These are phyloP conservation scores for Acanthurus leucopareius DNA, from an alignment of 2,797 vertebrate species.

Conservation along the genomic window DNA sequence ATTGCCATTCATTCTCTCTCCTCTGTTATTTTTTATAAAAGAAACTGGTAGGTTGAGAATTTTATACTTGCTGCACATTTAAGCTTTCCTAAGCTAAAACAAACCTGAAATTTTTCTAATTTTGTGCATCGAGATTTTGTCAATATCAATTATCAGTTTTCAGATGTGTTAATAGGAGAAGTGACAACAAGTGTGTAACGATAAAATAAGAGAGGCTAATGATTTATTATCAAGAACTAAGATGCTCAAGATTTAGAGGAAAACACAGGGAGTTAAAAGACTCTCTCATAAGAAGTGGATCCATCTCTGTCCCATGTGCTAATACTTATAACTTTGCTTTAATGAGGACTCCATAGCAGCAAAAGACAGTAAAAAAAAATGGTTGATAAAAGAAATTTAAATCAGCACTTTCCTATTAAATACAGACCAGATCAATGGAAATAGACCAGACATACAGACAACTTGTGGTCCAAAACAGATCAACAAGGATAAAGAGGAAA, in stretches of 20 bases:
- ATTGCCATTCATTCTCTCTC: background rate
- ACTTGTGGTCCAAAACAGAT: background rate
- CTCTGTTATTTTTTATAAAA: too few relatives aligned
- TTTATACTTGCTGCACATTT: too few relatives aligned
- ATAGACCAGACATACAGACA: background rate
- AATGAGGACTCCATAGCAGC: conserved; percentile 9
- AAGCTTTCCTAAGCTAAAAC: too few relatives aligned
- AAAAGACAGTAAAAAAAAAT: conserved; percentile 4
- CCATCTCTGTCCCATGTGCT: background rate
- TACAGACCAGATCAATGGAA: conserved; percentile 2
- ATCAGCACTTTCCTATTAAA: conserved; percentile 21
- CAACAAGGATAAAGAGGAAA: conserved; percentile 16
- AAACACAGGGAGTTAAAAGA: conserved; percentile 13
- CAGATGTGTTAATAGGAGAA: background rate
- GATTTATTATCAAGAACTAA: background rate
- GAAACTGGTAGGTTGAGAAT: too few relatives aligned
- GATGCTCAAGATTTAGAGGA: background rate
- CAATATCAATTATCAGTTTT: background rate
- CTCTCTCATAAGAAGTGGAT: background rate
- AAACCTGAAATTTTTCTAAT: background rate
- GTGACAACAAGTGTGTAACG: background rate
- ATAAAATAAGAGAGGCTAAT: conserved; percentile 8
- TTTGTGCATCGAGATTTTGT: background rate
- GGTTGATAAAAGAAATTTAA: conserved; percentile 10
- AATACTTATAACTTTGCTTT: conserved; percentile 1